These are phyloP conservation scores for Crepidodera aurea DNA, from an alignment of 2,888 invertebrate species.

Conservation along the genomic window DNA sequence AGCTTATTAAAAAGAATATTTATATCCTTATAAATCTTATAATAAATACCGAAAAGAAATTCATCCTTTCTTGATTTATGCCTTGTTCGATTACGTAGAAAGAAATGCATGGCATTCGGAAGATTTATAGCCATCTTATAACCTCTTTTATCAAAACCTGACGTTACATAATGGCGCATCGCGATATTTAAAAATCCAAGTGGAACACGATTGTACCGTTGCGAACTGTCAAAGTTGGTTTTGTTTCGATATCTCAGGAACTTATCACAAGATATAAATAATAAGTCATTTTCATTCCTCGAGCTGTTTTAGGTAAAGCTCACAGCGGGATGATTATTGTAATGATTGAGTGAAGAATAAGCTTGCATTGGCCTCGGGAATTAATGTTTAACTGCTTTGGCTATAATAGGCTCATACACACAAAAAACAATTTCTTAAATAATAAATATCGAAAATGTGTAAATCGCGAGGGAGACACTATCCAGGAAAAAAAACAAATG, in stretches of 20 bases:
- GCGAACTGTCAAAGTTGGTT: constrained; percentile 14
- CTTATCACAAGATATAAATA: constrained; percentile 10
- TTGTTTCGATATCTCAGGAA: constrained; percentile 6
- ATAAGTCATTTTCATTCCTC: constrained; percentile 10
- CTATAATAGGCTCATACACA: not conserved
- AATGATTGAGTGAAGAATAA: constrained; percentile 13
- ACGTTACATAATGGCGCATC: constrained; percentile 6
- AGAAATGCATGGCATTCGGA: not conserved
- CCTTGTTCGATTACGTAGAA: not conserved
- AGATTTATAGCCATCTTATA: not conserved
- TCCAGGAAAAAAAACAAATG: too few species aligned
- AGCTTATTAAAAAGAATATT: too few species aligned
- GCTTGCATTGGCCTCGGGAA: not conserved
- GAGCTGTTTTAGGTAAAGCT: constrained; percentile 14
- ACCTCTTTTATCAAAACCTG: not conserved
- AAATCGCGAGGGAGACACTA: too few species aligned
- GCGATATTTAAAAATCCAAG: constrained; percentile 1
- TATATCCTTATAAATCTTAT: too few species aligned
- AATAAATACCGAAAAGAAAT: not conserved
- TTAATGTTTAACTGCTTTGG: constrained; percentile 8
- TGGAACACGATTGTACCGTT: constrained; percentile 21
- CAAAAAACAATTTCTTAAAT: too few species aligned
- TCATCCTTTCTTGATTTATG: not conserved
- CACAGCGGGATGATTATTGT: constrained; percentile 9
- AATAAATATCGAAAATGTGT: too few species aligned